These are phyloP conservation scores for Antechinus flavipes DNA, from an alignment of 2,113 vertebrate species.

Conservation along the genomic window DNA sequence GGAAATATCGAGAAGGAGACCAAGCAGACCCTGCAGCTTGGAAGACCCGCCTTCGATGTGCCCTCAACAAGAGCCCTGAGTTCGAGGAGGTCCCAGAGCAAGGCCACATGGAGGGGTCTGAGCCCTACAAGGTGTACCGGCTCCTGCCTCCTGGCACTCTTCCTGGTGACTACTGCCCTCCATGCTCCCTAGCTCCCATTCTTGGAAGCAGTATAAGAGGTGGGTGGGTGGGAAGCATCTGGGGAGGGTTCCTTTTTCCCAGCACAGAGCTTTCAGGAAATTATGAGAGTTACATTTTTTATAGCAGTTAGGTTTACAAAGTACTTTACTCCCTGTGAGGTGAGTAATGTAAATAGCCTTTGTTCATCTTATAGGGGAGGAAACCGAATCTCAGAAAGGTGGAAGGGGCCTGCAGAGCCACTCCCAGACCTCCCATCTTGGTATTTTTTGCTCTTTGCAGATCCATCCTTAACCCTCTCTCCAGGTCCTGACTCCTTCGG, in stretches of 20 bases:
- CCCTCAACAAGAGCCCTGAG: conserved; percentile 93
- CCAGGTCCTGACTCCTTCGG: conserved; percentile 14
- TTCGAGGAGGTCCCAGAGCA: conserved; percentile 87
- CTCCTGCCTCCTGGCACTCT: conserved; percentile 75
- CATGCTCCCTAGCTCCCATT: not conserved
- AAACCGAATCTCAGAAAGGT: not conserved
- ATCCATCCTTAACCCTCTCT: not conserved
- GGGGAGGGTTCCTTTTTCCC: not conserved
- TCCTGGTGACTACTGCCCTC: conserved; percentile 51
- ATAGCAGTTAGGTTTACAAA: not conserved
- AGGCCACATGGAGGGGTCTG: conserved; percentile 89
- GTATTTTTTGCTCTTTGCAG: too few species aligned
- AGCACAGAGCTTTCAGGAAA: not conserved
- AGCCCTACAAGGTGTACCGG: conserved; percentile 94
- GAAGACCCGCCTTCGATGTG: conserved; percentile 94
- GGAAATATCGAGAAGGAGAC: conserved; percentile 82
- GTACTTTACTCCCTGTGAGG: not conserved
- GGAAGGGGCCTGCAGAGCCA: not conserved
- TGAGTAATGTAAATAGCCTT: not conserved
- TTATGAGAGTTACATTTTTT: not conserved
- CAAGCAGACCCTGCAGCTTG: conserved; percentile 86
- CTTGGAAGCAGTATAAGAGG: not conserved
- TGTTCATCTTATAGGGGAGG: not conserved
- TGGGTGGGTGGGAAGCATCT: not conserved
- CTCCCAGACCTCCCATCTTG: not conserved